These are phyloP conservation scores for Macrotis lagotis DNA, from an alignment of 2,113 vertebrate species.

Conservation along the genomic window DNA sequence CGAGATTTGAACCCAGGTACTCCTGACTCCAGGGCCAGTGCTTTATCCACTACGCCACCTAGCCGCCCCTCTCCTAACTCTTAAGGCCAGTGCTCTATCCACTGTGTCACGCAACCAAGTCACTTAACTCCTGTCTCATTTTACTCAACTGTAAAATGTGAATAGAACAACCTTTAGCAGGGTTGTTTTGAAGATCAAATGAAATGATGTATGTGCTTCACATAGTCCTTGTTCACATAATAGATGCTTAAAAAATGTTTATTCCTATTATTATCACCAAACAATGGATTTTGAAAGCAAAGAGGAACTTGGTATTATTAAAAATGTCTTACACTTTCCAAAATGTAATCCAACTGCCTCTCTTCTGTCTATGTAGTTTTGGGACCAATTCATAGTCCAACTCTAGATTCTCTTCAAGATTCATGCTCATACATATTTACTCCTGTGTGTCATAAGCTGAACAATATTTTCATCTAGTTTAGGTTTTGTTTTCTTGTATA, in stretches of 20 bases:
- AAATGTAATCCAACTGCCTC: background rate
- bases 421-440: background rate
- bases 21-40: too few relatives aligned
- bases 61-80: too few relatives aligned
- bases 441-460: background rate
- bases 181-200: background rate
- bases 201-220: background rate
- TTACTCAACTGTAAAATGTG: background rate
- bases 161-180: background rate
- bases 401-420: background rate
- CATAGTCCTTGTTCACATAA: background rate
- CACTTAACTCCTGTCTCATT: background rate
- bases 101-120: too few relatives aligned
- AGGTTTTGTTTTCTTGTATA: background rate
- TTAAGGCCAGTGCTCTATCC: too few relatives aligned
- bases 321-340: background rate
- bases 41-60: too few relatives aligned
- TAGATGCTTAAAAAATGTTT: background rate
- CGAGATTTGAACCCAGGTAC: too few relatives aligned
- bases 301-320: background rate
- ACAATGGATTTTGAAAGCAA: background rate
- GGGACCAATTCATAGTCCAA: background rate
- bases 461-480: background rate
- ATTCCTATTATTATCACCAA: background rate
- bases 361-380: background rate